These are phyloP conservation scores for Papilio gigon DNA, from an alignment of 2,888 invertebrate genomes.

Conservation along the genomic window DNA sequence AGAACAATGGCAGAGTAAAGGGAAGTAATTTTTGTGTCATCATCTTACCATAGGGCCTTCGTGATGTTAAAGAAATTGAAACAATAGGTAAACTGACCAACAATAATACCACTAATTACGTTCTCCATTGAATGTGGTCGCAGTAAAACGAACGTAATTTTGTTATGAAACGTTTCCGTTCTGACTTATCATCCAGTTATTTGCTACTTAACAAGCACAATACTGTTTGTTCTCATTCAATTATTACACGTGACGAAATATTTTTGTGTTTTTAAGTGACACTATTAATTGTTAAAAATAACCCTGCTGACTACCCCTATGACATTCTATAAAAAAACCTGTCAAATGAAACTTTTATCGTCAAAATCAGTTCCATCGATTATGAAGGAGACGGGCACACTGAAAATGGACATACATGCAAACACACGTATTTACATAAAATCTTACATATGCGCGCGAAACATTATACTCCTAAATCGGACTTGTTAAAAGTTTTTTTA, in stretches of 20 bases:
- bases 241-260: neutral
- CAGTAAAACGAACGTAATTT: slow-evolving; percentile 30
- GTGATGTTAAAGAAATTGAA: neutral
- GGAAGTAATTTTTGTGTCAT: neutral
- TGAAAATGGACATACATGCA: no score
- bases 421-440: no score
- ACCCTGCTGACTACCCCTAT: no score
- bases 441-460: no score
- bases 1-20: neutral
- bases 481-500: no score
- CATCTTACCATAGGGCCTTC: neutral
- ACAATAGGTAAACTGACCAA: slow-evolving; percentile 16
- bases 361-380: no score
- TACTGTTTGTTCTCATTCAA: neutral
- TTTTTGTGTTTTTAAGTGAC: neutral
- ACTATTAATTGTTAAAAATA: no score
- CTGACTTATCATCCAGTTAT: slow-evolving; percentile 18
- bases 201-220: slow-evolving; percentile 1
- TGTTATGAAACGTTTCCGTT: slow-evolving; percentile 32
- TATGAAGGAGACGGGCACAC: no score
- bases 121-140: slow-evolving; percentile 17
- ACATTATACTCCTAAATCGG: no score
- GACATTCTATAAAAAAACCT: no score
- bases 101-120: slow-evolving; percentile 1
- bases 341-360: no score